Evolutionary conservation across 2,888 invertebrate species (phyloP).

Genomic region (Mythimna loreyi): DNA sequence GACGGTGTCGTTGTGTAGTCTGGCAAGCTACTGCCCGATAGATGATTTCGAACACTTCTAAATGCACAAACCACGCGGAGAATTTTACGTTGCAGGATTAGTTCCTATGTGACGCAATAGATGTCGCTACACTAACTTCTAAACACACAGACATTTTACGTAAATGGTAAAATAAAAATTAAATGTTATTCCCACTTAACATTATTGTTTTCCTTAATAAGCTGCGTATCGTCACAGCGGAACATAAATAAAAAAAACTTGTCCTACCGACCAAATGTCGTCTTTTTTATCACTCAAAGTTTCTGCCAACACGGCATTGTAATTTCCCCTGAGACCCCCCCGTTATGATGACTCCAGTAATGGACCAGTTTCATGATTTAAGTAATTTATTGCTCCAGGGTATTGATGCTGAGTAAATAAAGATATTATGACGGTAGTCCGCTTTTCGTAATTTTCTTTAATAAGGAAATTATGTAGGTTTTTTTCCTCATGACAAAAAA

Average conservation of each 20-base stretch:
- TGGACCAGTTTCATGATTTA: constrained; percentile 54
- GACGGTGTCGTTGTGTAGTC: no score
- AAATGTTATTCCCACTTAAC: background rate
- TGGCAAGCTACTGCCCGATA: no score
- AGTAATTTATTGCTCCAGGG: constrained; percentile 56
- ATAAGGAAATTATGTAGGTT: background rate
- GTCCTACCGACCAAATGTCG: constrained; percentile 22
- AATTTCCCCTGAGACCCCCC: constrained; percentile 60
- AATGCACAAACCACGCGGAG: no score
- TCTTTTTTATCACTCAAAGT: constrained; percentile 62
- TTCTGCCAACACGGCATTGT: constrained; percentile 59
- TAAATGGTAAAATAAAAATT: background rate
- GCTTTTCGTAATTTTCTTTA: constrained; percentile 1
- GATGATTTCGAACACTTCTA: no score
- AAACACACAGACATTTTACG: no score
- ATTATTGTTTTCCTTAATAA: constrained; percentile 19
- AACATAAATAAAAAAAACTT: constrained; percentile 8
- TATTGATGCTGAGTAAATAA: constrained; percentile 43
- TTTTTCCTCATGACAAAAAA: background rate
- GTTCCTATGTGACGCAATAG: no score
- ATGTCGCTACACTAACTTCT: no score
- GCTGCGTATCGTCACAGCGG: background rate
- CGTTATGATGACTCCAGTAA: constrained; percentile 63
- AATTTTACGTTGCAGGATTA: no score
- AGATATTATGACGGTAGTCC: constrained; percentile 9